These are phyloP conservation scores for Phoxinus dragarum DNA, from an alignment of 2,797 vertebrate species.

Conservation along the genomic window DNA sequence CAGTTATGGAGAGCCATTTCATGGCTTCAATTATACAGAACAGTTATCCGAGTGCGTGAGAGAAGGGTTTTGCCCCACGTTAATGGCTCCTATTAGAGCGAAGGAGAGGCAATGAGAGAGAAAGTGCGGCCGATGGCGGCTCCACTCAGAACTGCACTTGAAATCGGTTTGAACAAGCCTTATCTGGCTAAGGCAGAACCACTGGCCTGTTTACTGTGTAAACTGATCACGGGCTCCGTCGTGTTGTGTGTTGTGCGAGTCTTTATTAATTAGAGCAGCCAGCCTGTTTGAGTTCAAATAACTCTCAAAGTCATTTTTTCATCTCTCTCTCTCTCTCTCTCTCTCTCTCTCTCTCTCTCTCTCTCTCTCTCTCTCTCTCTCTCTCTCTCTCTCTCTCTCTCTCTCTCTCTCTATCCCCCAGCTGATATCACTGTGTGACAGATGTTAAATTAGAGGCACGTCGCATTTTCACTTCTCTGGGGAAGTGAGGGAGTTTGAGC, in stretches of 20 bases:
- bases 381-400: conserved; percentile 1
- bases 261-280: conserved; percentile 66
- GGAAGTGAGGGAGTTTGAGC: conserved; percentile 48
- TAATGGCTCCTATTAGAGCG: conserved; percentile 64
- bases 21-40: conserved; percentile 58
- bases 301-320: conserved; percentile 62
- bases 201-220: conserved; percentile 65
- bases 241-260: conserved; percentile 53
- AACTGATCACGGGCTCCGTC: conserved; percentile 60
- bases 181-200: conserved; percentile 65
- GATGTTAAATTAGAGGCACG: conserved; percentile 65
- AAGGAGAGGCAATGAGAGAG: conserved; percentile 41
- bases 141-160: conserved; percentile 60
- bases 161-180: conserved; percentile 69
- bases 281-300: conserved; percentile 66
- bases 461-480: conserved; percentile 55
- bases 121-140: conserved; percentile 36
- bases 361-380: conserved; percentile 5
- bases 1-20: conserved; percentile 50
- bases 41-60: conserved; percentile 59
- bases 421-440: conserved; percentile 60
- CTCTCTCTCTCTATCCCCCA: not conserved
- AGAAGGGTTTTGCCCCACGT: conserved; percentile 50
- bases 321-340: not conserved
- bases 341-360: not conserved